Percentiles rank a stretch among this genome's conserved stretches.
These are phyloP conservation scores for Meiosimyza platycephala DNA, from an alignment of 2,888 invertebrate genomes.

Conservation along the genomic window DNA sequence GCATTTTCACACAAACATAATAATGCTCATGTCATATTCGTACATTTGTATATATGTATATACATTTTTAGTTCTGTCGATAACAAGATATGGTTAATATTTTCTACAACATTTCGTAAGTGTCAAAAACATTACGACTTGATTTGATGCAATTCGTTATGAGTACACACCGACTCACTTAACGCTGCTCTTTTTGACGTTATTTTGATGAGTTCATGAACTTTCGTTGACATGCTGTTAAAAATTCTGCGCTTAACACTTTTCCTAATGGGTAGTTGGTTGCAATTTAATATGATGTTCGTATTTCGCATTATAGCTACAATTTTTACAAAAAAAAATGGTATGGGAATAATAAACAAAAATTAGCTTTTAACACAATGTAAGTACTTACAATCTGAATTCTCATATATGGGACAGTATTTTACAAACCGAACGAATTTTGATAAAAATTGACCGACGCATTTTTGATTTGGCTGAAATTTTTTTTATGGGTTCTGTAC, in stretches of 20 bases:
- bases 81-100: slow-evolving; percentile 15
- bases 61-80: background rate
- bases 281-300: too few relatives aligned
- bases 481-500: too few relatives aligned
- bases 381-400: too few relatives aligned
- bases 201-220: background rate
- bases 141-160: slow-evolving; percentile 33
- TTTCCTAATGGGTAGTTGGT: background rate
- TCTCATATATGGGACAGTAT: too few relatives aligned
- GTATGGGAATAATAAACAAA: too few relatives aligned
- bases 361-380: too few relatives aligned
- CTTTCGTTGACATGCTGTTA: background rate
- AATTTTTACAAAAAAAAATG: too few relatives aligned
- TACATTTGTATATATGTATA: background rate
- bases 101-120: slow-evolving; percentile 13
- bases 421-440: too few relatives aligned
- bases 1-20: too few relatives aligned
- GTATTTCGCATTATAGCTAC: too few relatives aligned
- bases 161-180: background rate
- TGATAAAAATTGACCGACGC: too few relatives aligned
- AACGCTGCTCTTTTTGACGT: background rate
- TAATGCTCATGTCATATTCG: background rate
- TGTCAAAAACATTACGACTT: slow-evolving; percentile 35
- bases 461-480: too few relatives aligned
- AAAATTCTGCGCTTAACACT: background rate